Percentiles rank a stretch among this genome's conserved stretches.
Evolutionary conservation across 2,888 invertebrate species (phyloP).

Genomic region (Pristionchus fissidentatus): DNA sequence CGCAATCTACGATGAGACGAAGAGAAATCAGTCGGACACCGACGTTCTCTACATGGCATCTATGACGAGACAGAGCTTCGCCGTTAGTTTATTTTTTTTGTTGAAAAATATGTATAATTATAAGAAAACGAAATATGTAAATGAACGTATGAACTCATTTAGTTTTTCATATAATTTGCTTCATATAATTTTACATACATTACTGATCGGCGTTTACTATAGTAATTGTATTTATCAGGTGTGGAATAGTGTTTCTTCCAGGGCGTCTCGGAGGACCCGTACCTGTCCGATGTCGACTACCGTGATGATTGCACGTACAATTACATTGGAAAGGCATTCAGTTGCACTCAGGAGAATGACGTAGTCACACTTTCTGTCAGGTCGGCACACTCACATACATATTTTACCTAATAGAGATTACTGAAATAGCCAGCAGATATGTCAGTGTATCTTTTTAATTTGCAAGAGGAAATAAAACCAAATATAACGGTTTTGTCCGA

Average conservation of each 20-base stretch:
- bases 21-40: background rate
- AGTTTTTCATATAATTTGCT: no score
- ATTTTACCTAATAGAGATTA: no score
- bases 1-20: background rate
- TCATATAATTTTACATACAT: no score
- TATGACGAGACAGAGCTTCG: background rate
- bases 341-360: background rate
- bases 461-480: no score
- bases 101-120: background rate
- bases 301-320: slow-evolving; percentile 36
- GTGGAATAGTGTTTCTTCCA: no score
- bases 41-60: slow-evolving; percentile 37
- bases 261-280: slow-evolving; percentile 3
- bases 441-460: no score
- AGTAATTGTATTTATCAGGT: background rate
- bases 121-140: background rate
- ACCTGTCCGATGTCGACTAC: slow-evolving; percentile 5
- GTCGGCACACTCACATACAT: background rate
- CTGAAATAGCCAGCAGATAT: background rate
- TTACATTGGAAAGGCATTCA: slow-evolving; percentile 30
- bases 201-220: background rate
- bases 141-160: background rate
- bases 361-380: slow-evolving; percentile 20
- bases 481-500: no score
- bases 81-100: background rate